Conservation (phyloP, 2,888 invertebrate species). For the Colostygia pectinataria region DNA sequence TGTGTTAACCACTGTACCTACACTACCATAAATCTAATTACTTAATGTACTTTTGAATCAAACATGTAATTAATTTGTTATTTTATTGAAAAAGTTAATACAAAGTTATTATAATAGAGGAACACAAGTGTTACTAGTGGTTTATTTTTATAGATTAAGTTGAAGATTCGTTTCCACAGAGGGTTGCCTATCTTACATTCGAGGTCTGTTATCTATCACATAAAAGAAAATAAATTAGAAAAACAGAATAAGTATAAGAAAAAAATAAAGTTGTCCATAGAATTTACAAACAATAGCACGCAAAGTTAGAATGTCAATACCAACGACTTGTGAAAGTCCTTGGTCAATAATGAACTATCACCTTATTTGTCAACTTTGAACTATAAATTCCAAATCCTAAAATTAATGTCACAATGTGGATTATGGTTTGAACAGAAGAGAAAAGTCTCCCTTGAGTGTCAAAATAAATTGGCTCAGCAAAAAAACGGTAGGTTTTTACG, state of each 20-base stretch:
- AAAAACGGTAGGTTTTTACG: too few species aligned
- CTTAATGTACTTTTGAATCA: constrained; percentile 70
- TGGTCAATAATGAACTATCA: constrained; percentile 73
- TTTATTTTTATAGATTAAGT: constrained; percentile 49
- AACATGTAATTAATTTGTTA: constrained; percentile 24
- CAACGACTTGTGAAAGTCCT: too few species aligned
- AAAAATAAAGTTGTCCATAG: constrained; percentile 70
- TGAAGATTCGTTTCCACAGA: constrained; percentile 69
- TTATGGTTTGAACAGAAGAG: constrained; percentile 31
- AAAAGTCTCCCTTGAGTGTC: constrained; percentile 29
- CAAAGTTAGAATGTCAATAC: constrained; percentile 72
- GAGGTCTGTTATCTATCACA: constrained; percentile 78
- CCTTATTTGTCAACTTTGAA: constrained; percentile 79
- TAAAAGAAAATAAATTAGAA: constrained; percentile 77
- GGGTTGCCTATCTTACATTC: constrained; percentile 66
- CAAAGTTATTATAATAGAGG: constrained; percentile 48
- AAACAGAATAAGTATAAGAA: constrained; percentile 61
- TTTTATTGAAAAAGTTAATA: constrained; percentile 22
- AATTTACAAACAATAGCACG: constrained; percentile 69
- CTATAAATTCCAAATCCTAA: constrained; percentile 77
- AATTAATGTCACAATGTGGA: constrained; percentile 71
- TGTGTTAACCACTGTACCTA: constrained; percentile 47
- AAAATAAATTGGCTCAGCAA: constrained; percentile 36
- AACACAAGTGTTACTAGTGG: constrained; percentile 58
- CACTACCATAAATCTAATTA: constrained; percentile 70